A percentile compares a stretch with the other conserved stretches of the same genome.
These are phyloP conservation scores for Sebastes itinus DNA, from an alignment of 2,797 vertebrate species.

Conservation along the genomic window DNA sequence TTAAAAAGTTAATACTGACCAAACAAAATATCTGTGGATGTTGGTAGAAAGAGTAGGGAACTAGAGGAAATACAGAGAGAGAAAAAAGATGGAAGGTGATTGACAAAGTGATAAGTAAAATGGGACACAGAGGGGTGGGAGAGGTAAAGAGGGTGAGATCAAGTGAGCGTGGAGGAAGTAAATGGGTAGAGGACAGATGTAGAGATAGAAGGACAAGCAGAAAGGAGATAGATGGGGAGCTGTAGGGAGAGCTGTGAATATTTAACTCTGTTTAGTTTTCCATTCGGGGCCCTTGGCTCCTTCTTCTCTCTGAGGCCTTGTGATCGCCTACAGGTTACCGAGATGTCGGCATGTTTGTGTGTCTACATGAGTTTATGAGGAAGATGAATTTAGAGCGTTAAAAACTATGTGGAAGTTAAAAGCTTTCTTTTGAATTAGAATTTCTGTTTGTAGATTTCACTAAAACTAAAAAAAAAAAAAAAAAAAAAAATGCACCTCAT, in stretches of 20 bases:
- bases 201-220: constrained; percentile 17
- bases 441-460: neutral
- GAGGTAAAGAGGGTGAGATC: neutral
- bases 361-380: neutral
- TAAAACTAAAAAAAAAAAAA: neutral
- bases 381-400: neutral
- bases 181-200: constrained; percentile 20
- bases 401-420: neutral
- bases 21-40: neutral
- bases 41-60: neutral
- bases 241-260: constrained; percentile 59
- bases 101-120: constrained; percentile 22
- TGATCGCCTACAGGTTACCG: constrained; percentile 43
- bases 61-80: neutral
- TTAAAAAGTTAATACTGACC: neutral
- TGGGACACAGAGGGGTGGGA: constrained; percentile 6
- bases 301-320: constrained; percentile 25
- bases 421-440: neutral
- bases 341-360: neutral
- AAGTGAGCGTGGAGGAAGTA: neutral
- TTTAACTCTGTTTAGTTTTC: constrained; percentile 72
- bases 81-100: constrained; percentile 4
- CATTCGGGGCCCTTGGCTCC: constrained; percentile 45
- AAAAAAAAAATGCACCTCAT: neutral
- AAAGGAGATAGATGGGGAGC: constrained; percentile 18